Evolutionary conservation across 2,888 invertebrate species (phyloP), one percentile per base, ranked within the genome.

Genomic region (Trichacis sp.): DNA sequence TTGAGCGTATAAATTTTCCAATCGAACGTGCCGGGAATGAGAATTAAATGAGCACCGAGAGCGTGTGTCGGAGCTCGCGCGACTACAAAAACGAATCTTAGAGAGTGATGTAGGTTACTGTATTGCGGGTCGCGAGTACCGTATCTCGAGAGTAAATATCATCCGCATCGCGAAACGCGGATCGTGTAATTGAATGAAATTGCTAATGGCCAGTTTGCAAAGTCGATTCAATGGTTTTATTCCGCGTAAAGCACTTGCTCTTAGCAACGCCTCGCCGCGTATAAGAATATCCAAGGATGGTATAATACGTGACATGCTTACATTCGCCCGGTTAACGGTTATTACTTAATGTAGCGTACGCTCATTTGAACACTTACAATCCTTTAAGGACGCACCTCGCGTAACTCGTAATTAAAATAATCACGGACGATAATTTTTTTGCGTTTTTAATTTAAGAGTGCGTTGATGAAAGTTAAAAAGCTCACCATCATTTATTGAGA

Each of bases 161-260:
- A 70, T 72, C 67, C 76, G 73, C 73, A 71, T 75, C 76, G 78
- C 73, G 73, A 77, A 78, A 74, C 69, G 71, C 74, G 74, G 72
- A 69, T 74, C 73, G 72, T 72, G 70, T 76, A 78, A 80, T 80
- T 78, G 77, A 80, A 77, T 78, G 75, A 75, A 79, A 73, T 75
- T 72, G 76, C 76, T 73, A 77, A 78, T 77, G 75, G 74, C 70
- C 70, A 62, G 64, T 68, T 75, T 61, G 64, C 71, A 51, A 66
- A 69, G 69, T 68, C 70, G 67, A 72, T 73, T 66, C 69, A 67
- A 64, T 64, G 69, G 56, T 57, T 64, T 62, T 62, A 62, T 61
- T 69, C 60, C 64, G 62, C 67, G 61, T 66, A 64, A 62, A 62
- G 64, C 67, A 67, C 69, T 67, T 64, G 66, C 66, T 66, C 69